Evolutionary conservation across 37 sponge, comb jelly and placozoan genomes (phyloP).

Genomic region (Corticium candelabrum): DNA sequence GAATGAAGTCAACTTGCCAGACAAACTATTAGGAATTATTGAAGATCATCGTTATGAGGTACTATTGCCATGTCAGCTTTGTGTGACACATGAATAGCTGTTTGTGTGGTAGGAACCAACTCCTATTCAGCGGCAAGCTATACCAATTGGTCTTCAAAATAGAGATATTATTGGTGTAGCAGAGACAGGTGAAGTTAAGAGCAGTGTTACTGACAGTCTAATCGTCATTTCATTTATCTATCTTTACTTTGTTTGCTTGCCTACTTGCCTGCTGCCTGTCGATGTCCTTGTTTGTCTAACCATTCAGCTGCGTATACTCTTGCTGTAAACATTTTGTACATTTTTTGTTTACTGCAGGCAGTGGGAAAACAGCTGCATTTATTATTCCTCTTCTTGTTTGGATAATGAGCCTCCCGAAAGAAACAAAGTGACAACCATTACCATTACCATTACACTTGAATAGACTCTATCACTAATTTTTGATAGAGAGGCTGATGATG

Average conservation of each 20-base stretch:
- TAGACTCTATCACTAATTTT: not conserved
- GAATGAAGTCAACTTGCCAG: constrained; percentile 62
- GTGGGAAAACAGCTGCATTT: constrained; percentile 98
- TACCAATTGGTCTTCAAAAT: constrained; percentile 94
- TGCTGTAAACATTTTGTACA: not conserved
- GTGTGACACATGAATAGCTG: not conserved
- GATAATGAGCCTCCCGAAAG: constrained; percentile 86
- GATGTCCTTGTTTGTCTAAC: not conserved
- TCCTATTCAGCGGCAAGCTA: constrained; percentile 94
- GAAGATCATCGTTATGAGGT: constrained; percentile 61
- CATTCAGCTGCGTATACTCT: not conserved
- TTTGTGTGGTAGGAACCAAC: constrained; percentile 95
- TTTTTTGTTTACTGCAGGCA: constrained; percentile 49
- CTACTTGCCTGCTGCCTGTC: not conserved
- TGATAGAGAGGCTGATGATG: constrained; percentile 68
- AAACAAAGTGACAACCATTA: constrained; percentile 24
- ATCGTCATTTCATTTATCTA: no score
- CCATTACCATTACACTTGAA: not conserved
- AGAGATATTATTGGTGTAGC: constrained; percentile 97
- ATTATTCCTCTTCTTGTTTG: constrained; percentile 90
- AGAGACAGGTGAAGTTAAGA: constrained; percentile 92
- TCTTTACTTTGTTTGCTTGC: no score
- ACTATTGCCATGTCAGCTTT: not conserved
- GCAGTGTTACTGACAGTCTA: no score
- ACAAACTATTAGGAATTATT: constrained; percentile 64